Evolutionary conservation across 1,140 invertebrate genomes (phyloP), one percentile per base, ranked within the genome.

Genomic region (Drosophila sp.): DNA sequence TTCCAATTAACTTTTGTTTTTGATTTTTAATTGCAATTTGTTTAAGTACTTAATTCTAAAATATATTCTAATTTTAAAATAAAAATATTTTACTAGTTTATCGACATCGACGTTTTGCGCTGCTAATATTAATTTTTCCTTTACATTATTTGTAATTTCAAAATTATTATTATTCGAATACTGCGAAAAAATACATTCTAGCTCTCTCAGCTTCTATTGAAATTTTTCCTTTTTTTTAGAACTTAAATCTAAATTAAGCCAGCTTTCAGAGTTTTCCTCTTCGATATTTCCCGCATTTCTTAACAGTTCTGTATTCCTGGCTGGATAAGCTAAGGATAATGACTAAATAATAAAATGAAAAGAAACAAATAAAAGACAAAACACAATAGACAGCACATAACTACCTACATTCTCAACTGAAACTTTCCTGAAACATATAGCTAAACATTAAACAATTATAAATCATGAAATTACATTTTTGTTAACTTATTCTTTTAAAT

Each of bases 371-470:
- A 35, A 35, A 35, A 35, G 33, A 35, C 33, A 35, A 35, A 35
- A 35, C 33, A 35, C 33, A 44, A 44, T 17, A 44, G 41, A 44
- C 41, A 44, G 11, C 41, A 44, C 41, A 44, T 44, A 44, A 44
- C 41, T 44, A 44, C 41, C 41, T 44, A 44, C 41, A 44, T 44
- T 44, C 41, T 44, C 11, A n/a, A n/a, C 17, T 44, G 11, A 44
- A n/a, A 44, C 41, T 44, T 44, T 44, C n/a, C 41, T 44, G 41
- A 44, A 44, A 44, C 41, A 44, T 44, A 44, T 44, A 44, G 41
- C 41, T 44, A 44, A 44, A 44, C 47, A 50, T 50, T 50, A 25
- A 50, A 50, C 17, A 50, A 50, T 50, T 50, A 50, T 50, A n/a
- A 44, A 17, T n/a, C 11, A 44, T 44, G 17, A n/a, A 44, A 44